Conservation (phyloP, 2,888 invertebrate species). For the Heliconius sara region DNA sequence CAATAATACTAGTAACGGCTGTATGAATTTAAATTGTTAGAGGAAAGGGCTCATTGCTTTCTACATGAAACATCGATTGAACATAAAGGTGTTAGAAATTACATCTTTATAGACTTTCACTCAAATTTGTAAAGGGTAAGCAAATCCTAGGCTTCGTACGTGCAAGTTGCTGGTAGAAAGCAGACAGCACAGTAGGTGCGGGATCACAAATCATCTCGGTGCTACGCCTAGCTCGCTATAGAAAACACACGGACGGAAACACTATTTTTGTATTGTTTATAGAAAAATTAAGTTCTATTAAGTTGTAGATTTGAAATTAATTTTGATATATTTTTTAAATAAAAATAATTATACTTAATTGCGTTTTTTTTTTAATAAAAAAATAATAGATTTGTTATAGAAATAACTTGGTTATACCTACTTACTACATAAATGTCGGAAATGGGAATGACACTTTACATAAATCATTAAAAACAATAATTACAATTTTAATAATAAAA, state of each 20-base stretch:
- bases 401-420: no score
- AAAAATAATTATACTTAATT: no score
- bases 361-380: no score
- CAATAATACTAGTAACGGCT: neutral
- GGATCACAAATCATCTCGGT: slow-evolving; percentile 50
- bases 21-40: slow-evolving; percentile 14
- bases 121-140: slow-evolving; percentile 44
- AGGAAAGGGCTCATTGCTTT: slow-evolving; percentile 26
- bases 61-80: slow-evolving; percentile 23
- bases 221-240: slow-evolving; percentile 46
- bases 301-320: no score
- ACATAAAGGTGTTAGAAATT: slow-evolving; percentile 40
- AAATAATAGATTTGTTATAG: no score
- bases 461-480: no score
- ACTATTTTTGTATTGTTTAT: neutral
- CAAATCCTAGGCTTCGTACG: slow-evolving; percentile 43
- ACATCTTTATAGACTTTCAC: slow-evolving; percentile 46
- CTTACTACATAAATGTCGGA: no score
- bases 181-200: slow-evolving; percentile 47
- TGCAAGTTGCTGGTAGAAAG: slow-evolving; percentile 47
- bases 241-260: slow-evolving; percentile 30
- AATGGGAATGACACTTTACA: no score
- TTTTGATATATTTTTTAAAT: no score
- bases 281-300: neutral
- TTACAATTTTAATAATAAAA: no score